Percentiles rank a stretch among this genome's conserved stretches.
phyloP scores from a whole-genome alignment of 92 coral and sea anemone genomes.

The Porites lobata region DNA sequence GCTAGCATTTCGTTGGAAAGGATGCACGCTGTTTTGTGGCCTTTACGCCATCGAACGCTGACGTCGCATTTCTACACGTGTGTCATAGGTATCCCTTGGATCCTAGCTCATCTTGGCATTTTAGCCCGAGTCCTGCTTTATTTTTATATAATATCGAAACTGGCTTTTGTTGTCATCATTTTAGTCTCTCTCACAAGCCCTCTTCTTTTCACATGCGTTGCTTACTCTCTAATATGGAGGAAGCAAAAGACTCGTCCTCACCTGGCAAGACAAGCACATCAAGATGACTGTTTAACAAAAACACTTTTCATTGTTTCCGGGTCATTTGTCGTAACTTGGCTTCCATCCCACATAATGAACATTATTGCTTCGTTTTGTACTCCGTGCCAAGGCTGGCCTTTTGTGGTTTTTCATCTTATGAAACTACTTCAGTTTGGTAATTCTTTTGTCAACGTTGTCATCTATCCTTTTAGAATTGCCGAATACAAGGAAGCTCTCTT shows the following conservation, averaged over 20 bases:
- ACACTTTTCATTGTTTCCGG: slow-evolving; percentile 3
- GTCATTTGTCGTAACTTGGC: slow-evolving; percentile 20
- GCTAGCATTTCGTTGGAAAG: slow-evolving; percentile 39
- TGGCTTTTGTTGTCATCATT: background rate
- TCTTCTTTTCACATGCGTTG: slow-evolving; percentile 4
- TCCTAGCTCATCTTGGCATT: slow-evolving; percentile 12
- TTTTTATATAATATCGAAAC: background rate
- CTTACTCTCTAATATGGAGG: slow-evolving; percentile 31
- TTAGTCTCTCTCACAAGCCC: slow-evolving; percentile 9
- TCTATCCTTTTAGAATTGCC: slow-evolving; percentile 51
- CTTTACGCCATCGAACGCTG: slow-evolving; percentile 43
- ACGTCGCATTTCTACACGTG: slow-evolving; percentile 13
- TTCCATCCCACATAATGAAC: slow-evolving; percentile 35
- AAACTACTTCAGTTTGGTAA: slow-evolving; percentile 56
- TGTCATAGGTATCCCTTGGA: slow-evolving; percentile 38
- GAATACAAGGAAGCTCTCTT: slow-evolving; percentile 7
- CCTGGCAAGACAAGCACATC: background rate
- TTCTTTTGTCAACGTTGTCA: slow-evolving; percentile 62
- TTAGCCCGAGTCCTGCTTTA: slow-evolving; percentile 8
- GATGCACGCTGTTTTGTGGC: slow-evolving; percentile 47
- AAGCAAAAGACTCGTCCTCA: slow-evolving; percentile 3
- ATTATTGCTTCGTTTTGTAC: background rate
- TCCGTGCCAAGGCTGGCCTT: slow-evolving; percentile 9
- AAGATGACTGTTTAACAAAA: slow-evolving; percentile 3
- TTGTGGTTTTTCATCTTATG: slow-evolving; percentile 30